Evolutionary conservation across 2,797 vertebrate species (phyloP), one percentile per base, ranked within the genome.

Genomic region (Oceanodroma leucorhoa): DNA sequence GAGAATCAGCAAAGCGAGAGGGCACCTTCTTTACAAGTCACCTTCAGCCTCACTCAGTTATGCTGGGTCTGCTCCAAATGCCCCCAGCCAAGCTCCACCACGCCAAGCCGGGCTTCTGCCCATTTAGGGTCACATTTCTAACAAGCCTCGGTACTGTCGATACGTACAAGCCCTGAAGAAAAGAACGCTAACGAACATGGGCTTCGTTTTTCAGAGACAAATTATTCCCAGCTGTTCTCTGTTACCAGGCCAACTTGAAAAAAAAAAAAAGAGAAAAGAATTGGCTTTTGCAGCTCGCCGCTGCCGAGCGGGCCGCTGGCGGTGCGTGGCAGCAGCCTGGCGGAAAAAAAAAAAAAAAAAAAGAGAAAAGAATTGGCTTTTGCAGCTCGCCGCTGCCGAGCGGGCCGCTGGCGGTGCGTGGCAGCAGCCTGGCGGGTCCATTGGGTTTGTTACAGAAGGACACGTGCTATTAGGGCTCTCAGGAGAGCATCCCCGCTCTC

Each of bases 211-310:
- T 60, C 87, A 94, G 93, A 86, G 43, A 91, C 60, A 83, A 91
- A 75, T 86, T 75, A 93, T 86, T 90, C 87, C 61, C 2, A 2
- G 46, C 57, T 57, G 53, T 80, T 94, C 82, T 71, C 79, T 86
- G 82, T 90, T 90, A 95, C 57, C 65, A 93, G 85, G 85, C 80
- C 72, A 93, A 91, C 72, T 90, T 67, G 9, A 32, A 36, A 36
- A 36, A 36, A 43, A 15, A 26, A 40, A 8, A 38, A 26, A 34
- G 10, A 43, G 5, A 72, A n/a, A 85, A 81, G 41, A 67, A 55
- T 46, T 57, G 26, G 26, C 12, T 55, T 94, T 83, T 86, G 58
- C 50, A 3, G 65, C 30, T 83, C 18, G 0, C 69, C 0, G 0
- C 46, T 83, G 48, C 61, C 1, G 3, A 84, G 85, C 3, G 0